Conservation (phyloP, 2,797 vertebrate genomes). For the Pipistrellus kuhlii region DNA sequence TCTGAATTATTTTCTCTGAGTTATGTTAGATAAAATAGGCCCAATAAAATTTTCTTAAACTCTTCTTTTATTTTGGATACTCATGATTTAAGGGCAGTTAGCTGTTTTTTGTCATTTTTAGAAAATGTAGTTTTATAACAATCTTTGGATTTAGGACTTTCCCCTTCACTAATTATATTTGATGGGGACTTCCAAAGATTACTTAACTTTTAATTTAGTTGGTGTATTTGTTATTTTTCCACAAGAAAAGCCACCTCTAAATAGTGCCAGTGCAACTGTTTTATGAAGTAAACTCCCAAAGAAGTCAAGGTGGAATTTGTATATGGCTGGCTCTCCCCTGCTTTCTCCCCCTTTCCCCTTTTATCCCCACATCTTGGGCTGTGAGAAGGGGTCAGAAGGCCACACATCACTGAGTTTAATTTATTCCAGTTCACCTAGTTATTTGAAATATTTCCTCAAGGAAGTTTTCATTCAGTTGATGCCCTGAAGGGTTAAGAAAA, state of each 20-base stretch:
- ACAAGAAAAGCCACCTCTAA: not conserved
- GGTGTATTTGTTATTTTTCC: slow-evolving; percentile 68
- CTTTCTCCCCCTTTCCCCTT: not conserved
- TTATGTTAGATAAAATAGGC: not conserved
- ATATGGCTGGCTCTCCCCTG: not conserved
- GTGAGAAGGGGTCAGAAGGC: slow-evolving; percentile 60
- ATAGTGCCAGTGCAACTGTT: not conserved
- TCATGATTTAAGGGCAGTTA: not conserved
- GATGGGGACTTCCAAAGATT: slow-evolving; percentile 39
- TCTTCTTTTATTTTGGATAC: slow-evolving; percentile 14
- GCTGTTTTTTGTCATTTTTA: slow-evolving; percentile 49
- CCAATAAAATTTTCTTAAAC: slow-evolving; percentile 11
- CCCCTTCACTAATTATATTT: slow-evolving; percentile 36
- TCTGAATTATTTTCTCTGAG: slow-evolving; percentile 7
- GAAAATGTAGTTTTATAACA: not conserved
- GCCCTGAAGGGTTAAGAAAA: slow-evolving; percentile 91
- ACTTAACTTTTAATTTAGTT: slow-evolving; percentile 44
- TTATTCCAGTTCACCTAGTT: slow-evolving; percentile 79
- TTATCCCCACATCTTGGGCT: not conserved
- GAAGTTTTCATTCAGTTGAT: slow-evolving; percentile 88
- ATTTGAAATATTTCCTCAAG: slow-evolving; percentile 86
- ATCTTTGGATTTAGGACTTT: slow-evolving; percentile 44
- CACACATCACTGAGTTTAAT: slow-evolving; percentile 71
- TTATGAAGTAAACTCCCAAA: slow-evolving; percentile 64
- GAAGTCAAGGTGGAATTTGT: slow-evolving; percentile 62